A percentile compares a stretch with the other conserved stretches of the same genome.
Conservation (phyloP, 2,113 vertebrate genomes). For the Oxygymnocypris stewartii region DNA sequence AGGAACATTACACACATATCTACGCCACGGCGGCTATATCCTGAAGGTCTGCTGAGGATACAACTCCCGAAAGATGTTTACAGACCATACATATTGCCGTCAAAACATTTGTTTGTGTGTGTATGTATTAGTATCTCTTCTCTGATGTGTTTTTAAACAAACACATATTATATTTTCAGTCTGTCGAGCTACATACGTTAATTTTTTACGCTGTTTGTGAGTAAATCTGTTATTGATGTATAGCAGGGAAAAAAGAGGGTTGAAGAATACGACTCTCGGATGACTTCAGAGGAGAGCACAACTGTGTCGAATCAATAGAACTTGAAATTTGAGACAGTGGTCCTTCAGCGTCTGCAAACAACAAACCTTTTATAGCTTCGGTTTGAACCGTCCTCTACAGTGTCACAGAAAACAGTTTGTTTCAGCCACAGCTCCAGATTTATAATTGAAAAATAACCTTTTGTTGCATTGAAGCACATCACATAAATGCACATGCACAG, state of each 20-base stretch:
- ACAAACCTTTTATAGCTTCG: slow-evolving; percentile 20
- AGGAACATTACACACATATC: slow-evolving; percentile 34
- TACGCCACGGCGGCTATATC: slow-evolving; percentile 39
- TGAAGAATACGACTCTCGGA: slow-evolving; percentile 29
- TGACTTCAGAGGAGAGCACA: slow-evolving; percentile 32
- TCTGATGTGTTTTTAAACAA: slow-evolving; percentile 24
- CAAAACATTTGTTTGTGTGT: slow-evolving; percentile 3
- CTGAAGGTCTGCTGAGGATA: slow-evolving; percentile 36
- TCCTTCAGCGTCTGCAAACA: slow-evolving; percentile 18
- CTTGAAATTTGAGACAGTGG: slow-evolving; percentile 27
- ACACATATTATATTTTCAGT: background rate
- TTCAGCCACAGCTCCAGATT: background rate
- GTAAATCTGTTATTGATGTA: slow-evolving; percentile 39
- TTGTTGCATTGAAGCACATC: slow-evolving; percentile 19
- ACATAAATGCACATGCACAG: background rate
- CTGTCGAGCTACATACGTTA: slow-evolving; percentile 19
- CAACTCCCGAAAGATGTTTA: background rate
- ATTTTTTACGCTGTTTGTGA: slow-evolving; percentile 34
- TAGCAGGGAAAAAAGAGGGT: slow-evolving; percentile 7
- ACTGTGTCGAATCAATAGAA: slow-evolving; percentile 34
- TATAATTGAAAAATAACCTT: slow-evolving; percentile 8
- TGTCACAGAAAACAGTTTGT: slow-evolving; percentile 10
- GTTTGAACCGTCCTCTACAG: slow-evolving; percentile 18
- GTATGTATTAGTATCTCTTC: slow-evolving; percentile 17
- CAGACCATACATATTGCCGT: background rate